phyloP scores from a whole-genome alignment of 2,113 vertebrate genomes.

The Anolis carolinensis region DNA sequence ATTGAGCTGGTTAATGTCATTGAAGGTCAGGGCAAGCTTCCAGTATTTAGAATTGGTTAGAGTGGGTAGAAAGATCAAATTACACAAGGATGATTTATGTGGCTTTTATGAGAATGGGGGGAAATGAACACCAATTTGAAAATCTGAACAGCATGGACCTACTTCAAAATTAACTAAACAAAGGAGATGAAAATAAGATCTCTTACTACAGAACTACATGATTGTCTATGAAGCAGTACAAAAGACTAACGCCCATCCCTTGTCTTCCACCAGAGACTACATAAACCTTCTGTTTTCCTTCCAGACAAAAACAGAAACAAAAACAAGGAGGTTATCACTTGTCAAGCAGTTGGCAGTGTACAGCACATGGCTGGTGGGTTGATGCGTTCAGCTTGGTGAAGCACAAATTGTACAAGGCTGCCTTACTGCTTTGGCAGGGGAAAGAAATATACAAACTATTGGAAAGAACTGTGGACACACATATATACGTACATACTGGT shows the following conservation, averaged over 20 bases:
- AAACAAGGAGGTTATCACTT: not conserved
- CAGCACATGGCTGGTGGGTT: not conserved
- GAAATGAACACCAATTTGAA: not conserved
- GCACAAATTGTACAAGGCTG: not conserved
- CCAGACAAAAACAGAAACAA: not conserved
- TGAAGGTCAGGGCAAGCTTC: too few species aligned
- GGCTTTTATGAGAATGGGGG: not conserved
- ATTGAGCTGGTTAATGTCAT: not conserved
- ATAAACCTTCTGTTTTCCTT: not conserved
- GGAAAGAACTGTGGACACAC: not conserved
- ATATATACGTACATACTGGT: not conserved
- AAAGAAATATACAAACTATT: not conserved
- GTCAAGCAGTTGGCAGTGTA: not conserved
- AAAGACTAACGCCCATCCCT: not conserved
- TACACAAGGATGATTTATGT: not conserved
- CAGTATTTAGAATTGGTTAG: not conserved
- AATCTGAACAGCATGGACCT: not conserved
- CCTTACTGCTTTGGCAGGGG: not conserved
- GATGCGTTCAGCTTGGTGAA: not conserved
- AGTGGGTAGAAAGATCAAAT: not conserved
- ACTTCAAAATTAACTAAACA: not conserved
- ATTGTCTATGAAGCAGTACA: too few species aligned
- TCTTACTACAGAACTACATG: not conserved
- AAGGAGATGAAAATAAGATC: not conserved
- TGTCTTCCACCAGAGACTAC: not conserved